A percentile compares a stretch with the other conserved stretches of the same genome.
Conservation (phyloP, 1,140 invertebrate species). For the Lasaia peninsularis region DNA sequence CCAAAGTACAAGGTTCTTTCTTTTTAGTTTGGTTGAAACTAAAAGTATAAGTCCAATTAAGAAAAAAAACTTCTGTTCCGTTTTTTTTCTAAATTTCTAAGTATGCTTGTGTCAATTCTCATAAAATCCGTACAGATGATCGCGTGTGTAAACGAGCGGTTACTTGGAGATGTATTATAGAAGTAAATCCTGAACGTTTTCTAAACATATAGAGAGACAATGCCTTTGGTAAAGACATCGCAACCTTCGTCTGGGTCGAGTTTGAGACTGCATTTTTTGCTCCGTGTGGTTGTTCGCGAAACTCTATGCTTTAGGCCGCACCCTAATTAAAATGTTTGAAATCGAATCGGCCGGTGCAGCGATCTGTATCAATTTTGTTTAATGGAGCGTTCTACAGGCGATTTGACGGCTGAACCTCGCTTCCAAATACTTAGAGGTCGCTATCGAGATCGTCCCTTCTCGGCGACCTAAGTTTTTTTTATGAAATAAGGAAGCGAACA, state of each 20-base stretch:
- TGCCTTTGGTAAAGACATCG: background rate
- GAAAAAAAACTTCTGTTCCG: no score
- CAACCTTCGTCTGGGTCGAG: background rate
- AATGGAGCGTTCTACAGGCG: slow-evolving; percentile 52
- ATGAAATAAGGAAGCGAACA: no score
- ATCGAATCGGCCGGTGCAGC: slow-evolving; percentile 51
- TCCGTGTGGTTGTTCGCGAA: slow-evolving; percentile 32
- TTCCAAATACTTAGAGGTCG: slow-evolving; percentile 25
- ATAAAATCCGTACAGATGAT: no score
- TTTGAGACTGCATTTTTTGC: slow-evolving; percentile 3
- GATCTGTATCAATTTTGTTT: slow-evolving; percentile 70
- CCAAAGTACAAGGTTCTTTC: no score
- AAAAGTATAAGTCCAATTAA: no score
- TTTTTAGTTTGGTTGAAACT: no score
- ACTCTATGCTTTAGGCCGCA: slow-evolving; percentile 36
- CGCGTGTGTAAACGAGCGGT: no score
- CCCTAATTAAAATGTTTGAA: slow-evolving; percentile 69
- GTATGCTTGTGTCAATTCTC: no score
- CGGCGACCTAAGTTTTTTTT: slow-evolving; percentile 17
- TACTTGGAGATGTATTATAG: no score
- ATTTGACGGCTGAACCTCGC: slow-evolving; percentile 37
- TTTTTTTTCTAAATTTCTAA: no score
- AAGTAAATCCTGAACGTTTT: no score
- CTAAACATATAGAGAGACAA: no score
- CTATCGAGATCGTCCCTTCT: slow-evolving; percentile 20